These are phyloP conservation scores for Micronycteris hirsuta DNA, from an alignment of 2,113 vertebrate species.

Conservation along the genomic window DNA sequence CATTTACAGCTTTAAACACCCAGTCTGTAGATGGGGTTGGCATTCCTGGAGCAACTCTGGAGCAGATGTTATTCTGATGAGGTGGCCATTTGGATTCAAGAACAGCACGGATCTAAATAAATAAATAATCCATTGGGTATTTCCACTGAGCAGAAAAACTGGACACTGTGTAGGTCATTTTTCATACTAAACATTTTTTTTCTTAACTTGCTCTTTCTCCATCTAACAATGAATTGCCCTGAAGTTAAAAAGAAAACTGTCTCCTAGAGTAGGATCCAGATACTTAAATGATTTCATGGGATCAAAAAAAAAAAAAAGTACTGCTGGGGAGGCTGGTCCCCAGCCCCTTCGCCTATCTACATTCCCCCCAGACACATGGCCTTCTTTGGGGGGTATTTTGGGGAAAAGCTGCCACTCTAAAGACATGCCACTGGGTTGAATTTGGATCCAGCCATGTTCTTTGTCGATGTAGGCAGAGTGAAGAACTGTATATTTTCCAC, in stretches of 20 bases:
- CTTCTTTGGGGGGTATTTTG: neutral
- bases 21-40: neutral
- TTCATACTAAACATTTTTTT: neutral
- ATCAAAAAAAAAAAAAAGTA: neutral
- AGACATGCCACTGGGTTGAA: neutral
- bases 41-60: neutral
- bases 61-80: neutral
- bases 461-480: neutral
- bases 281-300: neutral
- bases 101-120: neutral
- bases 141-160: neutral
- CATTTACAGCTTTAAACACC: neutral
- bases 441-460: neutral
- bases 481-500: conserved; percentile 33
- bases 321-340: neutral
- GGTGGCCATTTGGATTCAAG: neutral
- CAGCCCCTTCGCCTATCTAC: neutral
- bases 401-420: neutral
- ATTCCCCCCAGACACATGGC: neutral
- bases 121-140: neutral
- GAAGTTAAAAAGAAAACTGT: neutral
- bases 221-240: neutral
- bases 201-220: neutral
- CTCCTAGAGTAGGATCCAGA: neutral
- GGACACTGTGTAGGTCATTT: neutral